phyloP scores from a whole-genome alignment of 2,113 vertebrate genomes.

The Beaufortia kweichowensis region DNA sequence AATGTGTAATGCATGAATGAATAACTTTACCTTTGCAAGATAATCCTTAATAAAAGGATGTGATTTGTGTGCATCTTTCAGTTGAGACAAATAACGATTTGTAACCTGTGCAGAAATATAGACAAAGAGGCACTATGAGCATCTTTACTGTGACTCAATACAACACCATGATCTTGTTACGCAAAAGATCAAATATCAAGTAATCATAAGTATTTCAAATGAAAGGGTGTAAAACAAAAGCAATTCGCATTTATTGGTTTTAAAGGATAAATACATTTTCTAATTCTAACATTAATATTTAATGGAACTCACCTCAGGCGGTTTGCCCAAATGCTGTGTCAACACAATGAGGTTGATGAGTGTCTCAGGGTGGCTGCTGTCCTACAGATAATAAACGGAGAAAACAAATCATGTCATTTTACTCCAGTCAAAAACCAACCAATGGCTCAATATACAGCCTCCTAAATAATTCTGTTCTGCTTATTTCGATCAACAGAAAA shows the following conservation, averaged over 20 bases:
- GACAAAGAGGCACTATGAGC: background rate
- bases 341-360: conserved; percentile 92
- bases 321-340: conserved; percentile 90
- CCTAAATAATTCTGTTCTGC: background rate
- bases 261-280: background rate
- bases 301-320: conserved; percentile 84
- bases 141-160: background rate
- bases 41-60: conserved; percentile 95
- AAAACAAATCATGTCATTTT: background rate
- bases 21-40: conserved; percentile 82
- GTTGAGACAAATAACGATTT: conserved; percentile 92
- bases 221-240: background rate
- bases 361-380: conserved; percentile 93
- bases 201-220: background rate
- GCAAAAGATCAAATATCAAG: background rate
- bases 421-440: background rate
- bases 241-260: background rate
- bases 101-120: conserved; percentile 79
- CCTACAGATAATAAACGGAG: conserved; percentile 69
- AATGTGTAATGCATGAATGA: background rate
- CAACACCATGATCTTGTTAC: background rate
- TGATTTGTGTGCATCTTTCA: conserved; percentile 88
- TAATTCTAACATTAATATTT: background rate
- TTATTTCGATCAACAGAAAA: background rate
- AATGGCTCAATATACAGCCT: background rate